These are phyloP conservation scores for Ascidia mentula DNA, from an alignment of 23 tunicate genomes.

Conservation along the genomic window DNA sequence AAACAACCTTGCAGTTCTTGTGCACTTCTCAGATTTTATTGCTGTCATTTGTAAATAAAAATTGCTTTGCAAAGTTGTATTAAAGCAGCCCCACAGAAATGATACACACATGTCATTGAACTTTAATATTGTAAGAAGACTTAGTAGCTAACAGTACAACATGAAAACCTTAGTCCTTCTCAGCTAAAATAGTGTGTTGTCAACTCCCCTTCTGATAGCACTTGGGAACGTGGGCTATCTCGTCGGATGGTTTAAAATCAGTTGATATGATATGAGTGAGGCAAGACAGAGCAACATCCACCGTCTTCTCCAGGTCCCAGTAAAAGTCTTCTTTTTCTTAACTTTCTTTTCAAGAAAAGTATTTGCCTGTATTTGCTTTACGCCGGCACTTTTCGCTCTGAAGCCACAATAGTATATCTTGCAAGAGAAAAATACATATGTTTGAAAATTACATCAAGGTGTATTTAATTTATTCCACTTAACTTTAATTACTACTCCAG, in stretches of 20 bases:
- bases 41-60: no score
- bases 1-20: no score
- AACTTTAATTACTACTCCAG: no score
- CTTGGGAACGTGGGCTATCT: slow-evolving; percentile 56
- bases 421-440: not conserved
- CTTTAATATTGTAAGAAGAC: no score
- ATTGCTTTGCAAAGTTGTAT: no score
- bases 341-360: slow-evolving; percentile 92
- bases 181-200: slow-evolving; percentile 77
- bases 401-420: slow-evolving; percentile 95
- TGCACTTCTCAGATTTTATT: no score
- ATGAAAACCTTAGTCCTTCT: slow-evolving; percentile 59
- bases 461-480: no score
- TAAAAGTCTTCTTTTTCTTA: slow-evolving; percentile 72
- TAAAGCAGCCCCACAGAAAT: no score
- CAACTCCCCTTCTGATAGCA: slow-evolving; percentile 67
- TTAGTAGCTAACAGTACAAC: not conserved
- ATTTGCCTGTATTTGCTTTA: slow-evolving; percentile 96
- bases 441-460: no score
- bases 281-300: slow-evolving; percentile 91
- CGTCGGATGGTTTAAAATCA: slow-evolving; percentile 91
- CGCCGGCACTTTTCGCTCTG: slow-evolving; percentile 91
- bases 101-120: no score
- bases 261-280: slow-evolving; percentile 85
- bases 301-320: slow-evolving; percentile 69